phyloP scores from a whole-genome alignment of 2,113 vertebrate species.

The Spheniscus mendiculus region DNA sequence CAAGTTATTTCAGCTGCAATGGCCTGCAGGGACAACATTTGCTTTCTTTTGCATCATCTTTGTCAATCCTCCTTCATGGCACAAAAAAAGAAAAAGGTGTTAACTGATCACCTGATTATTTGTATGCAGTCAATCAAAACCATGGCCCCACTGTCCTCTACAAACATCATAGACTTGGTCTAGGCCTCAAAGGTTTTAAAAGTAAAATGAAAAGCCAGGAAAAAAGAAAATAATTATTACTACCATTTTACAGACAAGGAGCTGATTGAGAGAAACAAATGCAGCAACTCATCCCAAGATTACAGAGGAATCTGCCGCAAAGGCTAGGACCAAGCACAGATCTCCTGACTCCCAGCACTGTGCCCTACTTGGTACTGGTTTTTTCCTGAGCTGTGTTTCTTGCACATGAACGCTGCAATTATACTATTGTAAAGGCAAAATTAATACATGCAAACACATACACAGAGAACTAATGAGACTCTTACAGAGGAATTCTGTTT shows the following conservation, averaged over 20 bases:
- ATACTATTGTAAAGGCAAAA: not conserved
- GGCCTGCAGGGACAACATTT: conserved; percentile 32
- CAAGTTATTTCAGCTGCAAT: conserved; percentile 53
- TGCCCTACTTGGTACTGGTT: not conserved
- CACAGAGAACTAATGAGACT: not conserved
- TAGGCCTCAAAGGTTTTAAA: not conserved
- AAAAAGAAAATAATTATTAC: not conserved
- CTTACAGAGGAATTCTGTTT: not conserved
- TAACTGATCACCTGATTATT: conserved; percentile 4
- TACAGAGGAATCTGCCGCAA: not conserved
- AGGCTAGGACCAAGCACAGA: not conserved
- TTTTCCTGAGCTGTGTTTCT: not conserved
- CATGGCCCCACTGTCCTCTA: not conserved
- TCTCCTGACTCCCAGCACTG: not conserved
- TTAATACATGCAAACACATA: not conserved
- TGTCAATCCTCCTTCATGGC: not conserved
- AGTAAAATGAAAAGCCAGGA: not conserved
- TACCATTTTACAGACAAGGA: not conserved
- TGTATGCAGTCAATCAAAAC: not conserved
- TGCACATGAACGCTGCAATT: not conserved
- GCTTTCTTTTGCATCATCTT: conserved; percentile 31
- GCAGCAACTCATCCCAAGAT: not conserved
- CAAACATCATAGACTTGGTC: not conserved
- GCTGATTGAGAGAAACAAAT: not conserved
- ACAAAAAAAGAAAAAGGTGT: not conserved